Base-by-base conservation (phyloP, 1,140 invertebrate genomes). In the Neotoxoptera formosana region DNA sequence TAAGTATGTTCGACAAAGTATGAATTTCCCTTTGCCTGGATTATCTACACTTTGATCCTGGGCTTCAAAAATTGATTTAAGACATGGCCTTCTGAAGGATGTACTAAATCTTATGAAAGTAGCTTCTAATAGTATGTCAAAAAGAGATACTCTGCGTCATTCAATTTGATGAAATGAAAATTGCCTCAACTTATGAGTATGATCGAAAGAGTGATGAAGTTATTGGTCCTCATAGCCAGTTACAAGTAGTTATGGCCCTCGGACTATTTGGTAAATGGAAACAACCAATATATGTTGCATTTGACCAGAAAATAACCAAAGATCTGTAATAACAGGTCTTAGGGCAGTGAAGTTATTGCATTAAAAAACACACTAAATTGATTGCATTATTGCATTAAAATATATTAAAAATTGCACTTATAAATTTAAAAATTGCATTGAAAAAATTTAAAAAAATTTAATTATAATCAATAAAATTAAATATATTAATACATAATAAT, bases 251-350 rank as follows among this genome's bases (percentile, higher is more conserved):
- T n/a, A 94, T 95, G 86, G 94, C 94, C 21, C 83, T 94, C 90
- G 95, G 95, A 90, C 91, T 95, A 36, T 95, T 95, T 93, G 88
- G 84, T n/a, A 94, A 94, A 83, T 95, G 95, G 95, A 95, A 95
- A 90, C 95, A 95, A 93, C 94, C 94, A 30, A 94, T 95, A 21
- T 95, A 95, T 94, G 60, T 94, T 20, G 94, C 94, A 25, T 95
- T 95, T 94, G 95, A 95, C 93, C 90, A 94, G 86, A 94, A 94
- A 93, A 94, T 95, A 76, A 95, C 94, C 21, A 94, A 94, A 94
- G 93, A 94, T 88, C 94, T 95, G 41, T n/a, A n/a, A n/a, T n/a
- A n/a, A n/a, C n/a, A n/a, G n/a, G n/a, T n/a, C n/a, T n/a, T n/a
- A n/a, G n/a, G n/a, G n/a, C n/a, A n/a, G n/a, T n/a, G n/a, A n/a